Evolutionary conservation across 2,113 vertebrate genomes (phyloP), one percentile per base, ranked within the genome.

Genomic region (Climacteris rufus): DNA sequence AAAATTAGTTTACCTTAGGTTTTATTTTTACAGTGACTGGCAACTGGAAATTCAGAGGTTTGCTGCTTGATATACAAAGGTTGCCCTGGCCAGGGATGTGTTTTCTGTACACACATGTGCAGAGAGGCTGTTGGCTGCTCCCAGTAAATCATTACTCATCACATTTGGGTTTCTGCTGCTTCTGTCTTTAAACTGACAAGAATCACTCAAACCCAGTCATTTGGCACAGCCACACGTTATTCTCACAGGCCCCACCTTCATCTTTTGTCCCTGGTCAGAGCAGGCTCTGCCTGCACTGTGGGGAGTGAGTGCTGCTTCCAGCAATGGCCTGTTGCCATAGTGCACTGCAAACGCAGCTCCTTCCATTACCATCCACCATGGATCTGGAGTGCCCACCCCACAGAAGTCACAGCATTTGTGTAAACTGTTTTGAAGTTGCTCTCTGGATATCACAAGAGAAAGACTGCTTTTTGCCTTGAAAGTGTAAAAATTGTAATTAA

Each of bases 321-420:
- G 74, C 92, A 35, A 96, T 94, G 97, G 97, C 96, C 74, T 8
- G 3, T 40, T 91, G 97, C 97, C 97, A 96, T 86, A 89, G 42
- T 53, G 63, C 65, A 24, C 98, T 97, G 64, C 97, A 87, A 94
- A 89, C 31, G 3, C 96, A 21, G 28, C 83, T 96, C 94, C 88
- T 97, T 96, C 97, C 97, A 97, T 97, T 96, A 96, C 96, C 98
- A 97, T 97, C 94, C 97, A 98, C 97, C 97, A 92, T 57, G 87
- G 94, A 69, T 97, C 94, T 96, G 96, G 83, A 90, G 87, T 53
- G 71, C 44, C 72, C 78, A 64, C 90, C 93, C 87, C 39, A 13
- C 91, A 94, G 92, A 47, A 91, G 88, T 96, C 96, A 91, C 90
- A 85, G 96, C 79, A 25, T 94, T 95, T 66, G 79, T 88, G 92